phyloP scores from a whole-genome alignment of 2,797 vertebrate species.

The Borostomias antarcticus region DNA sequence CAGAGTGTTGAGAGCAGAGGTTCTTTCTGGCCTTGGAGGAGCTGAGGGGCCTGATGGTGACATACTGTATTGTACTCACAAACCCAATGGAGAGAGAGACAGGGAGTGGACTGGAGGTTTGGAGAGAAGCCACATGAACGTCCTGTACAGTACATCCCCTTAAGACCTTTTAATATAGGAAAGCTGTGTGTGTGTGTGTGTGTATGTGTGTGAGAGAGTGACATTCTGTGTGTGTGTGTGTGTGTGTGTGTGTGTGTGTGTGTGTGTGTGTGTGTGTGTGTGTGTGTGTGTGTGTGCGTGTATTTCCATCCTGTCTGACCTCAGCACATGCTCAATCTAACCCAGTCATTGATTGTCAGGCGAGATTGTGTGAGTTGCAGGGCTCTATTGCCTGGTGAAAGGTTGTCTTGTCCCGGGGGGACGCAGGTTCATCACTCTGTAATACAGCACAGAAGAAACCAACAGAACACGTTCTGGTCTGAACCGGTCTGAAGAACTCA shows the following conservation, averaged over 20 bases:
- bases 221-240: constrained; percentile 19
- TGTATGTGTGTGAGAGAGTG: too few species aligned
- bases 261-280: constrained; percentile 3
- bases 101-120: constrained; percentile 9
- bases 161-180: too few species aligned
- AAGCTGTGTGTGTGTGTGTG: too few species aligned
- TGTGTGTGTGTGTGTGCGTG: constrained; percentile 11
- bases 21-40: constrained; percentile 14
- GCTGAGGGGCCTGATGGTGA: not conserved
- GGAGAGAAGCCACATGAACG: too few species aligned
- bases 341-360: not conserved
- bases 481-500: not conserved
- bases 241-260: constrained; percentile 17
- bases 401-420: not conserved
- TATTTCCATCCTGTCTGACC: not conserved
- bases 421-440: not conserved
- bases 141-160: too few species aligned
- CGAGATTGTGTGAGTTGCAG: not conserved
- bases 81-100: constrained; percentile 24
- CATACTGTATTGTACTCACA: constrained; percentile 23
- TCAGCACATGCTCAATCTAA: not conserved
- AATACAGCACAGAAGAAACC: not conserved
- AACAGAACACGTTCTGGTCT: not conserved
- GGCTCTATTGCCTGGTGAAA: not conserved
- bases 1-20: constrained; percentile 32